phyloP scores from a whole-genome alignment of 2,113 vertebrate species.

The Atrichornis clamosus region DNA sequence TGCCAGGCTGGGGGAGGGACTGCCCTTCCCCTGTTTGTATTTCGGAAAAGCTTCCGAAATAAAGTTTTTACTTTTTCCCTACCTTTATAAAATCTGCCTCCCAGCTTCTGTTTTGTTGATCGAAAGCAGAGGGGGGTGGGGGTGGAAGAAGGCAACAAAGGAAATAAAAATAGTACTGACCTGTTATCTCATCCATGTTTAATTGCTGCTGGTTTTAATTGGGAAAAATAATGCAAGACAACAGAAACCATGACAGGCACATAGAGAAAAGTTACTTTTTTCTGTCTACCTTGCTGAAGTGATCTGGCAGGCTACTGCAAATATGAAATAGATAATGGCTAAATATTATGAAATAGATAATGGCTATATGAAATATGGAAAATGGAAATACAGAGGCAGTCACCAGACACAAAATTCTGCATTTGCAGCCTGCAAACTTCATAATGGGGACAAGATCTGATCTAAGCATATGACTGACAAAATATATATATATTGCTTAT shows the following conservation, averaged over 20 bases:
- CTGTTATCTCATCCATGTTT: neutral
- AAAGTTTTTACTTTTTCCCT: too few relatives aligned
- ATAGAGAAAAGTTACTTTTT: neutral
- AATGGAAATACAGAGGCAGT: neutral
- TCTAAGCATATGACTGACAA: neutral
- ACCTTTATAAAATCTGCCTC: too few relatives aligned
- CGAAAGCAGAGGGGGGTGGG: too few relatives aligned
- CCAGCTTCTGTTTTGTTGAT: too few relatives aligned
- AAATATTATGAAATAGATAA: neutral
- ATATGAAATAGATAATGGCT: neutral
- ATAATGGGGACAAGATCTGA: neutral
- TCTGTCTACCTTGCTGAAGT: neutral
- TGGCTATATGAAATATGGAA: neutral
- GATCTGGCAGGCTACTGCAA: neutral
- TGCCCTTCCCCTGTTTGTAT: too few relatives aligned
- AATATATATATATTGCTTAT: too few relatives aligned
- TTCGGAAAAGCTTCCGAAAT: too few relatives aligned
- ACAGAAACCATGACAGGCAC: neutral
- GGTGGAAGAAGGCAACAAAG: too few relatives aligned
- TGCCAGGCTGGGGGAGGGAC: too few relatives aligned
- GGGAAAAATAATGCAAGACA: neutral
- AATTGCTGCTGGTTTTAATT: neutral
- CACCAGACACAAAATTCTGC: neutral
- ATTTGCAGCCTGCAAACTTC: neutral
- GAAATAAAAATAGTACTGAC: neutral